Evolutionary conservation across 2,113 vertebrate species (phyloP).

Genomic region (Osmerus mordax): DNA sequence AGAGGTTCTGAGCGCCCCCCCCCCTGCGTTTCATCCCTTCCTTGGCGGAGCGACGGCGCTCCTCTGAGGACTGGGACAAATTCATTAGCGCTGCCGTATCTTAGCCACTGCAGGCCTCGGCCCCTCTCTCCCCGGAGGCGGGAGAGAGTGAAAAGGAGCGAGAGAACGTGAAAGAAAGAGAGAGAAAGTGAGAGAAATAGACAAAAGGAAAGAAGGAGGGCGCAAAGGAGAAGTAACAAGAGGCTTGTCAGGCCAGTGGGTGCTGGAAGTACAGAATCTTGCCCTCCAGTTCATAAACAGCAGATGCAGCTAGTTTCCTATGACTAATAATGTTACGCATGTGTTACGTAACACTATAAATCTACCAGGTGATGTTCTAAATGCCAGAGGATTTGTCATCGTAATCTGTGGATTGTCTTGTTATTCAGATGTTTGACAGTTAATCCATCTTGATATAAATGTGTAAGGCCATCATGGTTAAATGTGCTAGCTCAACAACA

Average conservation of each 20-base stretch:
- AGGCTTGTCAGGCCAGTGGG: too few species aligned
- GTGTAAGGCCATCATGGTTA: conserved; percentile 21
- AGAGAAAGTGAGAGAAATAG: not conserved
- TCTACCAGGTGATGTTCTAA: too few species aligned
- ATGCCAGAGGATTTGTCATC: too few species aligned
- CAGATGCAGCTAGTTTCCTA: too few species aligned
- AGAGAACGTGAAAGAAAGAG: not conserved
- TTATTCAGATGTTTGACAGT: not conserved
- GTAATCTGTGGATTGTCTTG: too few species aligned
- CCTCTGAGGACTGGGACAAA: conserved; percentile 62
- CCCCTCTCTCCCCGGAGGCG: conserved; percentile 36
- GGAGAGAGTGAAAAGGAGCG: conserved; percentile 1
- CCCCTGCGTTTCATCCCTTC: conserved; percentile 55
- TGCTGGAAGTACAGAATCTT: too few species aligned
- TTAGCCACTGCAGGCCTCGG: conserved; percentile 54
- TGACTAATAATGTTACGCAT: too few species aligned
- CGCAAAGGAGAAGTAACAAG: too few species aligned
- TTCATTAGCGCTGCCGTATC: conserved; percentile 66
- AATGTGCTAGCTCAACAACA: conserved; percentile 27
- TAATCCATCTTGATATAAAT: conserved; percentile 17
- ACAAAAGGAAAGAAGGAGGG: too few species aligned
- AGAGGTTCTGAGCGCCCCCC: conserved; percentile 46
- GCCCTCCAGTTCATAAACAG: too few species aligned
- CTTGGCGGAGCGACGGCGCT: conserved; percentile 49
- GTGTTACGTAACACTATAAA: too few species aligned